Evolutionary conservation across 2,113 vertebrate genomes (phyloP).

Genomic region (Vulpes vulpes): DNA sequence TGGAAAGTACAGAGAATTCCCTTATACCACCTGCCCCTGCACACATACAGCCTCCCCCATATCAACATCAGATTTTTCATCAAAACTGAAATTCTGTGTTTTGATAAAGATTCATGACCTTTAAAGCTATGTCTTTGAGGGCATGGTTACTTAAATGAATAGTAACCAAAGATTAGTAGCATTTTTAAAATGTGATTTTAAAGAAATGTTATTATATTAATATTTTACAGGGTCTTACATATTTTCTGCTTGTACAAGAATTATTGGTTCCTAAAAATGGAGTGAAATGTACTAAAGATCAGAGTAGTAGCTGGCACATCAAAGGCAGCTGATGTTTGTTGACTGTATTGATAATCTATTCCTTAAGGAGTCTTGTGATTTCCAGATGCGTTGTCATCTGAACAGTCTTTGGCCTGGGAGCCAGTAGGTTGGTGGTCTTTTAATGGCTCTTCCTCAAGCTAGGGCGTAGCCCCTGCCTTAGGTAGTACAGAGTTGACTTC

Average conservation of each 20-base stretch:
- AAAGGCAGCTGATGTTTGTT: background rate
- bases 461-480: background rate
- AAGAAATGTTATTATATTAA: background rate
- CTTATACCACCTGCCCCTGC: no score
- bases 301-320: background rate
- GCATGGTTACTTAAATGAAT: background rate
- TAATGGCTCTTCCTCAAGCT: background rate
- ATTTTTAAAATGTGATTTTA: conserved; percentile 13
- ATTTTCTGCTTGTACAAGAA: background rate
- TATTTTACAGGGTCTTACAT: background rate
- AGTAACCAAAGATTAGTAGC: background rate
- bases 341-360: background rate
- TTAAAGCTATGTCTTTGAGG: background rate
- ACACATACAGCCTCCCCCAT: accelerated
- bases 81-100: background rate
- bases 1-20: background rate
- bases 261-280: background rate
- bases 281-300: conserved; percentile 17
- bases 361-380: background rate
- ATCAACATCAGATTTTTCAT: background rate
- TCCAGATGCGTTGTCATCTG: background rate
- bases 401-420: background rate
- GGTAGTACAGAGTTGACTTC: background rate
- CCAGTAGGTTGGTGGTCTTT: background rate
- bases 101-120: background rate